phyloP scores from a whole-genome alignment of 1,140 invertebrate genomes.

The Rhagoletis zephyria region DNA sequence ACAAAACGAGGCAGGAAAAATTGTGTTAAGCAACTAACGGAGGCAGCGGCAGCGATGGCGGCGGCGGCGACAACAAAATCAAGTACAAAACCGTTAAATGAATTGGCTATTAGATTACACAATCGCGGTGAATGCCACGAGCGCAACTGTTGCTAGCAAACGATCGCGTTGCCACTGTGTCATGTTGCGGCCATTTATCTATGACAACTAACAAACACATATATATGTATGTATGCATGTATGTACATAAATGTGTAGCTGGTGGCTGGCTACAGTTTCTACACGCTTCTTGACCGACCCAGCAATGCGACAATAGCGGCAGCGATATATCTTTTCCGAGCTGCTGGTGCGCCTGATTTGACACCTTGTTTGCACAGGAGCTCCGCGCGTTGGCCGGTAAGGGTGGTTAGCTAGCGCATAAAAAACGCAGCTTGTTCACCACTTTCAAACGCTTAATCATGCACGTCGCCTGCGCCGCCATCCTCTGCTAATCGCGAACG shows the following conservation, averaged over 20 bases:
- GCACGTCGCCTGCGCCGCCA: background rate
- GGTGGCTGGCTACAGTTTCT: background rate
- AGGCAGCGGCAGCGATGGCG: background rate
- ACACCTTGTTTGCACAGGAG: slow-evolving; percentile 47
- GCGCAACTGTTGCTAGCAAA: slow-evolving; percentile 9
- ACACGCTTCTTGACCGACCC: background rate
- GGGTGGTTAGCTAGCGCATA: background rate
- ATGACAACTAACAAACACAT: slow-evolving; percentile 5
- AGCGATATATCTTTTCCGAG: slow-evolving; percentile 22
- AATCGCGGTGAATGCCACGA: slow-evolving; percentile 28
- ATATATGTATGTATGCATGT: no score
- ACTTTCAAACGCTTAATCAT: slow-evolving; percentile 41
- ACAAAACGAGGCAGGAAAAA: background rate
- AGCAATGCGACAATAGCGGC: slow-evolving; percentile 1
- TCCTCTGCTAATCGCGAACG: background rate
- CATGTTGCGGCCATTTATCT: slow-evolving; percentile 42
- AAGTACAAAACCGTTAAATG: slow-evolving; percentile 50
- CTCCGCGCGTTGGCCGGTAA: background rate
- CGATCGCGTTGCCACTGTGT: background rate
- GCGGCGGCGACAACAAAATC: slow-evolving; percentile 27
- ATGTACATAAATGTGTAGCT: background rate
- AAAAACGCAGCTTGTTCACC: background rate
- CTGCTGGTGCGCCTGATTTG: slow-evolving; percentile 45
- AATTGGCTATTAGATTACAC: slow-evolving; percentile 51
- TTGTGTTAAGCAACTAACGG: background rate